Percentiles rank a stretch among this genome's conserved stretches.
These are phyloP conservation scores for Acanthosepion lycidas DNA, from an alignment of 2,888 invertebrate species.

Conservation along the genomic window DNA sequence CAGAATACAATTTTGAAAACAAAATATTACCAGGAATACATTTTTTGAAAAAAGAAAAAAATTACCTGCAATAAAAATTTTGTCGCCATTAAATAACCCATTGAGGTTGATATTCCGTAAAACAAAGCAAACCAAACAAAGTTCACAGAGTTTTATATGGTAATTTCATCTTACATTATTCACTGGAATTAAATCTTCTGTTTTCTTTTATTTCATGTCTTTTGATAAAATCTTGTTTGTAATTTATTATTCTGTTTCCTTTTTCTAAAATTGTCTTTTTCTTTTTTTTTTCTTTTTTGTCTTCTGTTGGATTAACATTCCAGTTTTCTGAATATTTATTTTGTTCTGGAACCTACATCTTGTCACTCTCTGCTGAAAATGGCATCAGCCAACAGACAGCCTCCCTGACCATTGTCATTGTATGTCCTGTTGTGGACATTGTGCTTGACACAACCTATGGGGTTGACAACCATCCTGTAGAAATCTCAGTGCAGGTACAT, in stretches of 20 bases:
- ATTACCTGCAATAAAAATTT: too few species aligned
- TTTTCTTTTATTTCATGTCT: background rate
- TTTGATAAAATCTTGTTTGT: background rate
- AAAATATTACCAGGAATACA: too few species aligned
- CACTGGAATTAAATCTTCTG: background rate
- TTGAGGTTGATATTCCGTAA: too few species aligned
- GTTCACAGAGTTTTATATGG: too few species aligned
- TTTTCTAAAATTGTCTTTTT: background rate
- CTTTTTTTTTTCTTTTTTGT: background rate
- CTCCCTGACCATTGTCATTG: constrained; percentile 56
- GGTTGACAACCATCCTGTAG: constrained; percentile 55
- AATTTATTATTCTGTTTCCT: background rate
- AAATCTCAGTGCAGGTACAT: constrained; percentile 55
- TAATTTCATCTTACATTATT: background rate
- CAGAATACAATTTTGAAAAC: too few species aligned
- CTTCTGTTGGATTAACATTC: constrained; percentile 45
- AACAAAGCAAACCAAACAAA: too few species aligned
- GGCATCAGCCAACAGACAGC: constrained; percentile 58
- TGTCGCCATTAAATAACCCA: too few species aligned
- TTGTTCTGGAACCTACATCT: constrained; percentile 54
- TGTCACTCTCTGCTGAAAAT: constrained; percentile 60
- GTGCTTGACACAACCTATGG: constrained; percentile 54
- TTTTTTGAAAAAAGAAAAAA: too few species aligned
- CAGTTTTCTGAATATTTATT: constrained; percentile 59
- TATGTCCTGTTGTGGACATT: constrained; percentile 58